Conservation (phyloP, 2,113 vertebrate species). For the Megaleporinus macrocephalus region DNA sequence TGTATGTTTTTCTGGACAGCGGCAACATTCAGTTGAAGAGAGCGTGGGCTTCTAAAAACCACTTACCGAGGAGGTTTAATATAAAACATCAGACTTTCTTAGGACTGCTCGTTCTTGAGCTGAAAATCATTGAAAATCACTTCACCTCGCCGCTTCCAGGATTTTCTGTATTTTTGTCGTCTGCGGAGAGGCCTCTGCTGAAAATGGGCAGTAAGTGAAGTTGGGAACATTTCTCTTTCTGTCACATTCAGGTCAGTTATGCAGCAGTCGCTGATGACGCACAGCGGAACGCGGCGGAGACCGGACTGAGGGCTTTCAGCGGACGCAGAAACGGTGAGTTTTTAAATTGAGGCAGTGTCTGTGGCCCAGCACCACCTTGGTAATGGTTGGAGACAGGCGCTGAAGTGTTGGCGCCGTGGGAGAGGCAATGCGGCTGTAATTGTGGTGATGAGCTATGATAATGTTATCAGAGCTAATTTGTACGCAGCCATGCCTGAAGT, state of each 20-base stretch:
- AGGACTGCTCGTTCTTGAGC: not conserved
- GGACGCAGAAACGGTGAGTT: not conserved
- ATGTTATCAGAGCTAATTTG: slow-evolving; percentile 7
- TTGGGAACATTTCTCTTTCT: not conserved
- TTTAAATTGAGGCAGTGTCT: not conserved
- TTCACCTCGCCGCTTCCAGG: too few relatives aligned
- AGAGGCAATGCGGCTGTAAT: not conserved
- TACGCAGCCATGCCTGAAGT: not conserved
- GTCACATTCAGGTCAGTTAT: not conserved
- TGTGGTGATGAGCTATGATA: not conserved
- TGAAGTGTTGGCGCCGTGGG: not conserved
- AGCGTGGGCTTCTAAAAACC: too few relatives aligned
- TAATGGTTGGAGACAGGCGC: not conserved
- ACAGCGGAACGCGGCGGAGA: not conserved
- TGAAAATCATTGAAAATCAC: not conserved
- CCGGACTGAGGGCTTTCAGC: not conserved
- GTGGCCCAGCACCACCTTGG: slow-evolving; percentile 6
- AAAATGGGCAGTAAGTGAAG: not conserved
- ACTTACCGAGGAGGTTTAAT: too few relatives aligned
- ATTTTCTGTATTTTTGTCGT: too few relatives aligned
- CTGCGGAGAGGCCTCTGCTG: not conserved
- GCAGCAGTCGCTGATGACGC: not conserved
- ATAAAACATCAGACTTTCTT: too few relatives aligned
- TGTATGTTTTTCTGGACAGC: too few relatives aligned
- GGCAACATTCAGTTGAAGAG: too few relatives aligned